These are phyloP conservation scores for Vidua chalybeata DNA, from an alignment of 2,113 vertebrate species.

Conservation along the genomic window DNA sequence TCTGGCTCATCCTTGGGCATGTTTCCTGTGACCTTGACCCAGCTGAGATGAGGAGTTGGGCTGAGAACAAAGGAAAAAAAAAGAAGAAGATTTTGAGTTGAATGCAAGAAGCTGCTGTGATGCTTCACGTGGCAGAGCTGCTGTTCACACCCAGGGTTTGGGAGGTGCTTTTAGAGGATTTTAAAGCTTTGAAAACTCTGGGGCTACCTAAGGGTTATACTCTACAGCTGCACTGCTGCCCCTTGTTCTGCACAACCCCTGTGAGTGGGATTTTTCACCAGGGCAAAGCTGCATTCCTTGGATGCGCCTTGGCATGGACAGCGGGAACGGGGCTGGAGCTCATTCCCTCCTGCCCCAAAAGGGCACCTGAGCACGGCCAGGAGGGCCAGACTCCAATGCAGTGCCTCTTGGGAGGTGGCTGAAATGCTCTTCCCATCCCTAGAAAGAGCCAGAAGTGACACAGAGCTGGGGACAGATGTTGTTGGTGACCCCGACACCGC, in stretches of 20 bases:
- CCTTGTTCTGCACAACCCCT: not conserved
- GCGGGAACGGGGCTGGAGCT: accelerated
- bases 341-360: not conserved
- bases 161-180: not conserved
- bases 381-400: not conserved
- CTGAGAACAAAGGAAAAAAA: conserved; percentile 54
- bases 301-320: accelerated
- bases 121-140: not conserved
- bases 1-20: conserved; percentile 72
- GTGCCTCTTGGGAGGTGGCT: not conserved
- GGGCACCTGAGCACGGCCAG: not conserved
- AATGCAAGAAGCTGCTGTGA: not conserved
- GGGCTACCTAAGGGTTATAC: not conserved
- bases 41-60: conserved; percentile 89
- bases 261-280: not conserved
- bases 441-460: not conserved
- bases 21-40: conserved; percentile 77
- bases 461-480: not conserved
- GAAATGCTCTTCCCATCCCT: not conserved
- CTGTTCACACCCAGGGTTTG: not conserved
- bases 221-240: accelerated
- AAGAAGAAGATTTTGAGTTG: not conserved
- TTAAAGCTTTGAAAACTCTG: not conserved
- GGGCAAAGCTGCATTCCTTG: not conserved
- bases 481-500: not conserved